Percentiles rank a stretch among this genome's conserved stretches.
Evolutionary conservation across 1,140 invertebrate genomes (phyloP).

Genomic region (Pseudomyrmex concolor): DNA sequence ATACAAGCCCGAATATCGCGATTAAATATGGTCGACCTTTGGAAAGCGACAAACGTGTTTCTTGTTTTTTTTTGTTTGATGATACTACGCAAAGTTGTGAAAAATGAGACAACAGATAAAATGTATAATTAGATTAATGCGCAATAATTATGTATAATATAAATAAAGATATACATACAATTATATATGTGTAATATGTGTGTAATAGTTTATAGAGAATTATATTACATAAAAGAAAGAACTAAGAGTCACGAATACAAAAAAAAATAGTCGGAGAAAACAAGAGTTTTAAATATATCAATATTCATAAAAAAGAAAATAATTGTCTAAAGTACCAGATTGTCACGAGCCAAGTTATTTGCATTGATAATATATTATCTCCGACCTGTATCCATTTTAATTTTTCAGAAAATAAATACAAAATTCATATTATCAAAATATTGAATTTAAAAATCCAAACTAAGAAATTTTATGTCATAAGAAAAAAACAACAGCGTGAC

Average conservation of each 20-base stretch:
- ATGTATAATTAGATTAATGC: background rate
- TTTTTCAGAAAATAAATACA: background rate
- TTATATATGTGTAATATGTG: background rate
- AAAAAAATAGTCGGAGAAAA: background rate
- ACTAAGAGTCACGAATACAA: no score
- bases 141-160: background rate
- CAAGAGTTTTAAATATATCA: background rate
- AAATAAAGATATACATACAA: slow-evolving; percentile 10
- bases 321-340: background rate
- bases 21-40: slow-evolving; percentile 23
- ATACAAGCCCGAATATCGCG: slow-evolving; percentile 29
- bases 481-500: background rate
- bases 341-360: background rate
- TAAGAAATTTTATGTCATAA: background rate
- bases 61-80: background rate
- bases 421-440: background rate
- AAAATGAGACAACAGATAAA: background rate
- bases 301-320: no score
- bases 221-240: no score
- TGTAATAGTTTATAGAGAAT: background rate
- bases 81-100: background rate
- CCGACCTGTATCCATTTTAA: background rate
- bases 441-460: slow-evolving; percentile 1
- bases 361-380: background rate
- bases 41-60: background rate